Percentiles rank a stretch among this genome's conserved stretches.
Evolutionary conservation across 92 coral and sea anemone species (phyloP).

Genomic region (Epizoanthus ramosus): DNA sequence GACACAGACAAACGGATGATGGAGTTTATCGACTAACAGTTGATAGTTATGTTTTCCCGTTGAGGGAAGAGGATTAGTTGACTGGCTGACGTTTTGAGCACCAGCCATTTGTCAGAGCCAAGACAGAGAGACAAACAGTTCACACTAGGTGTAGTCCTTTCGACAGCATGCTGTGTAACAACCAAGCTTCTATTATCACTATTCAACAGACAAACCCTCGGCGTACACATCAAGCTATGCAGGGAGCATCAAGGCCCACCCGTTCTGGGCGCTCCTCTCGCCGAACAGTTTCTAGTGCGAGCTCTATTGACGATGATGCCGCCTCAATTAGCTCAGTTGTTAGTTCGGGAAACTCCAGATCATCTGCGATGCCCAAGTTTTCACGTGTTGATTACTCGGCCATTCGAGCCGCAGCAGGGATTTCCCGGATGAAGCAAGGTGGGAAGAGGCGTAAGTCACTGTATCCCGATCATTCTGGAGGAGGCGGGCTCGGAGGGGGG

Average conservation of each 20-base stretch:
- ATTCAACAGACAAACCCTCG: too few relatives aligned
- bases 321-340: conserved; percentile 67
- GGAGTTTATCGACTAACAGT: too few relatives aligned
- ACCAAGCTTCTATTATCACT: too few relatives aligned
- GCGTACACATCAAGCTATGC: conserved; percentile 6
- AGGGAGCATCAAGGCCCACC: conserved; percentile 43
- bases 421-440: conserved; percentile 77
- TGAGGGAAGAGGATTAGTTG: too few relatives aligned
- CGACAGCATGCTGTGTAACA: too few relatives aligned
- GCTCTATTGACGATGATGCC: conserved; percentile 74
- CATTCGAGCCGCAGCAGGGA: conserved; percentile 74
- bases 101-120: too few relatives aligned
- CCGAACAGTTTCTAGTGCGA: conserved; percentile 59
- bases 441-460: conserved; percentile 55
- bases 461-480: conserved; percentile 50
- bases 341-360: conserved; percentile 45
- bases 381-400: conserved; percentile 68
- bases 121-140: too few relatives aligned
- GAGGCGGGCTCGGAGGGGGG: conserved; percentile 20
- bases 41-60: too few relatives aligned
- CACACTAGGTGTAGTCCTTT: too few relatives aligned
- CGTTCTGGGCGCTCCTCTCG: conserved; percentile 64
- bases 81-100: too few relatives aligned
- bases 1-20: too few relatives aligned
- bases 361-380: conserved; percentile 43